These are phyloP conservation scores for Physeter macrocephalus DNA, from an alignment of 2,113 vertebrate genomes.

Conservation along the genomic window DNA sequence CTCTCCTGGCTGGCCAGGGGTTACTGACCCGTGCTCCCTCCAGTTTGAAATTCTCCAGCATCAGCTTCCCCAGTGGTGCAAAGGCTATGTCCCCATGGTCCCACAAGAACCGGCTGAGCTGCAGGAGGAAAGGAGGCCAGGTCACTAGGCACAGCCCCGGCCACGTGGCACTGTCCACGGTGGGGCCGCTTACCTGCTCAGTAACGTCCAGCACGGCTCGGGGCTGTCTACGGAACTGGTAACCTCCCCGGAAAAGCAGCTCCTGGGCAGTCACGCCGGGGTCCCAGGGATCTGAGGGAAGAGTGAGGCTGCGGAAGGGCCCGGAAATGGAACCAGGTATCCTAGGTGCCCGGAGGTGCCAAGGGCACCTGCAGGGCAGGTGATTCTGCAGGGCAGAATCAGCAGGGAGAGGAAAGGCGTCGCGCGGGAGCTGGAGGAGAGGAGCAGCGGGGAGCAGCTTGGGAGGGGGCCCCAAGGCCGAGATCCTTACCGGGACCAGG, in stretches of 20 bases:
- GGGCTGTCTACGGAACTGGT: constrained; percentile 1
- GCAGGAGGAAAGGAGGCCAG: neutral
- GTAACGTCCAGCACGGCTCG: constrained; percentile 42
- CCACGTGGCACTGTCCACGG: rapidly evolving
- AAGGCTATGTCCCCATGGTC: constrained; percentile 83
- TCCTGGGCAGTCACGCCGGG: constrained; percentile 57
- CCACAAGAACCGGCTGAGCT: constrained; percentile 85
- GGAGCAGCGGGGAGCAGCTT: neutral
- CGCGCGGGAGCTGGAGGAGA: rapidly evolving
- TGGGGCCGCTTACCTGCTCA: constrained; percentile 49
- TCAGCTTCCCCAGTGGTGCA: constrained; percentile 76
- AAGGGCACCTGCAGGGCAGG: too few species aligned
- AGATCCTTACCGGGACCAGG: constrained; percentile 51
- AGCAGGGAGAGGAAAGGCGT: too few species aligned
- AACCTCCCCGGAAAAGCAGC: constrained; percentile 58
- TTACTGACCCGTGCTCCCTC: constrained; percentile 52
- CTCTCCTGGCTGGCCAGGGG: neutral
- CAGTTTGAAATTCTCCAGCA: constrained; percentile 79
- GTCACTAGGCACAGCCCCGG: neutral
- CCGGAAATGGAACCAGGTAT: neutral
- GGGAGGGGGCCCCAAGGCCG: neutral
- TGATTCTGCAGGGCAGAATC: too few species aligned
- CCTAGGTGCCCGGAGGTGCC: neutral
- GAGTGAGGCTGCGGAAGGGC: neutral
- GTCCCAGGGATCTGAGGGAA: constrained; percentile 62